Base-by-base conservation (phyloP, 1,140 invertebrate genomes). In the Subanguina moxae region DNA sequence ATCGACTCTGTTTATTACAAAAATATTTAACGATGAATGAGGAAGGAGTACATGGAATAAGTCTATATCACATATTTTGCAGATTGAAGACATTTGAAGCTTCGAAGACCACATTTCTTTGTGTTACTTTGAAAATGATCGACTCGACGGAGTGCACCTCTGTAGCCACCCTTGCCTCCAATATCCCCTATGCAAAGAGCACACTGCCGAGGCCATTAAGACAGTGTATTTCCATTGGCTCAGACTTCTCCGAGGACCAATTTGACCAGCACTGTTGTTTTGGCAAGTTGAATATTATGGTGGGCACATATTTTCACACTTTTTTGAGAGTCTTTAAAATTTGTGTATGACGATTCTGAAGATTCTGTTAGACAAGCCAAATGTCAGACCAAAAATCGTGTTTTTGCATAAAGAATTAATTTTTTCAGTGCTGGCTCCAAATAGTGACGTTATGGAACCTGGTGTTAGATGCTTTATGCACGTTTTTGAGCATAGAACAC, bases 161-260 rank as follows among this genome's bases (percentile, higher is more conserved):
- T 38, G 32, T 38, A 38, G 32, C 32, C 11, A 38, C 32, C 32
- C 32, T 38, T 38, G 3, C 32, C 11, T 38, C 32, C 11, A 38
- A 38, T 38, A 38, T 30, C n/a, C 28, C 58, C 21, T 30, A 61
- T 61, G 28, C 19, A 5, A 28, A 30, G 28, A 61, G 28, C n/a
- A 25, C 5, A 8, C n/a, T 13, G 5, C 19, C 28, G 3, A 5
- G 28, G 8, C n/a, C 28, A 61, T 43, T 32, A 30, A 61, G 27
- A 25, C 58, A 32, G 58, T 32, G 58, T 25, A 52, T 25, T 21
- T 52, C 48, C 8, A 52, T 52, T 52, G 58, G 38, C 58, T 61
- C 58, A 7, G 28, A 61, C 28, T 61, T 61, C 38, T 43, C 17
- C n/a, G 58, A 61, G 28, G 58, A 61, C n/a, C n/a, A 61, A 30